Percentiles rank a stretch among this genome's conserved stretches.
Evolutionary conservation across 2,797 vertebrate species (phyloP).

Genomic region (Crocodylus rhombifer): DNA sequence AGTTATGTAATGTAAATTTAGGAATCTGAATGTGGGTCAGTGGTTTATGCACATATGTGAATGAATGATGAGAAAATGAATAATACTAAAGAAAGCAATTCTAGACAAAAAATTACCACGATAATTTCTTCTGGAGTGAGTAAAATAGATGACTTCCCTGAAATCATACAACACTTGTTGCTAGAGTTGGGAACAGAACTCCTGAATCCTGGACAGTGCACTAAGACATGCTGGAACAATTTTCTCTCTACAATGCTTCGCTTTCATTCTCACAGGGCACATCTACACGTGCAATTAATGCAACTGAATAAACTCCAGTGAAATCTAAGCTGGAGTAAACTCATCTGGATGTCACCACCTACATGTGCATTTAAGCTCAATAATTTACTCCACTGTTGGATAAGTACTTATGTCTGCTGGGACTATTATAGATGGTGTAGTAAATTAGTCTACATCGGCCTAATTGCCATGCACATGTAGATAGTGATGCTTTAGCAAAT

Average conservation of each 20-base stretch:
- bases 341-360: too few species aligned
- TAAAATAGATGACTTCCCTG: background rate
- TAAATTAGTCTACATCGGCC: too few species aligned
- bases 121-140: background rate
- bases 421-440: too few species aligned
- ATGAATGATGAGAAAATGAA: background rate
- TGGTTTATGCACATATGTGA: background rate
- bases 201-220: background rate
- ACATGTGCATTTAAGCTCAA: too few species aligned
- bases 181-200: background rate
- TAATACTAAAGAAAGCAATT: background rate
- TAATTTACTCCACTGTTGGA: background rate
- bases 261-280: too few species aligned
- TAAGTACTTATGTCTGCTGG: too few species aligned
- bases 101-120: background rate
- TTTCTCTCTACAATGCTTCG: background rate
- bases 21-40: background rate
- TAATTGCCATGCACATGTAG: too few species aligned
- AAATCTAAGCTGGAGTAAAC: too few species aligned
- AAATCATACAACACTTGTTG: background rate
- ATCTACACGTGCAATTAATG: too few species aligned
- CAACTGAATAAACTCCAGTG: too few species aligned
- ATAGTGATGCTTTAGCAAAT: too few species aligned
- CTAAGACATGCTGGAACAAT: background rate
- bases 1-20: background rate